Evolutionary conservation across 2,113 vertebrate species (phyloP).

Genomic region (Hassar affinis): DNA sequence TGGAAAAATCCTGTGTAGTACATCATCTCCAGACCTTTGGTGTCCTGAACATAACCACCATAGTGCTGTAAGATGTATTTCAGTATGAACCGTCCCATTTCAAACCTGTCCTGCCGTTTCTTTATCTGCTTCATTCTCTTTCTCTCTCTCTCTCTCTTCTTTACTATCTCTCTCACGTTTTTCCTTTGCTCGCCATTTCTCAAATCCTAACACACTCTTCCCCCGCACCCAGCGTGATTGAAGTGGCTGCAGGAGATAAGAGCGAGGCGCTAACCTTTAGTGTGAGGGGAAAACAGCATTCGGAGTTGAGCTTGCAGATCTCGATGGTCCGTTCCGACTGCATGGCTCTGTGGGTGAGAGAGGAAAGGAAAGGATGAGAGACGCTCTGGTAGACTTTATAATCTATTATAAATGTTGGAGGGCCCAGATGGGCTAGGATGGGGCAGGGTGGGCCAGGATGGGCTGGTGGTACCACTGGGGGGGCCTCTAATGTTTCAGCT

Average conservation of each 20-base stretch:
- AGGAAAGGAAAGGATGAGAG: conserved; percentile 1
- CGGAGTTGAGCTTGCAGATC: conserved; percentile 32
- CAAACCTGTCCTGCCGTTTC: neutral
- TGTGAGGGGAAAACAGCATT: conserved; percentile 50
- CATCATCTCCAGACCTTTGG: too few relatives aligned
- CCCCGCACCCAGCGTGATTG: conserved; percentile 25
- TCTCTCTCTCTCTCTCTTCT: conserved; percentile 12
- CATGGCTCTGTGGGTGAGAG: conserved; percentile 24
- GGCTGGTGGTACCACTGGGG: neutral
- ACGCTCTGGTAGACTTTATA: too few relatives aligned
- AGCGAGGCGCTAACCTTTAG: conserved; percentile 50
- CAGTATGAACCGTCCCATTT: neutral
- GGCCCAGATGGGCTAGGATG: neutral
- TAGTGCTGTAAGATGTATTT: neutral
- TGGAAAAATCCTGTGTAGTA: neutral
- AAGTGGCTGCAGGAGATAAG: conserved; percentile 51
- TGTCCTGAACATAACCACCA: neutral
- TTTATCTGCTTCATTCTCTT: neutral
- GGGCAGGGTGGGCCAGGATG: neutral
- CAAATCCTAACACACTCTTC: neutral
- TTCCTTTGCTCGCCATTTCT: conserved; percentile 18
- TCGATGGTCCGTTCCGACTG: conserved; percentile 23
- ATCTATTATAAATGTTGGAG: neutral
- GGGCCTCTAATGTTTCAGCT: neutral
- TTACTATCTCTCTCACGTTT: conserved; percentile 30